A percentile compares a stretch with the other conserved stretches of the same genome.
Evolutionary conservation across 2,888 invertebrate genomes (phyloP).

Genomic region (Lobophora halterata): DNA sequence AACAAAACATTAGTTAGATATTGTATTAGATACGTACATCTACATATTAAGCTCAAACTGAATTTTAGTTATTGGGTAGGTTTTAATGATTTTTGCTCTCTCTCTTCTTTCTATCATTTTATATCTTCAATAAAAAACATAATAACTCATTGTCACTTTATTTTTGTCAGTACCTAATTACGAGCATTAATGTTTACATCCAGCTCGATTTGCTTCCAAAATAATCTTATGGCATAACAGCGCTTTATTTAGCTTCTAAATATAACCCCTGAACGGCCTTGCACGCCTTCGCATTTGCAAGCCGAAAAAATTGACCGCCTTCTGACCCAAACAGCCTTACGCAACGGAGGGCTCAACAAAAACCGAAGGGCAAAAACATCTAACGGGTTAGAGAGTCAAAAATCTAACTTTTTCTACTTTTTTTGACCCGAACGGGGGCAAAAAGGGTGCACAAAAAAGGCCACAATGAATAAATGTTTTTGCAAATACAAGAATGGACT

Average conservation of each 20-base stretch:
- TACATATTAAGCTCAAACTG: too few relatives aligned
- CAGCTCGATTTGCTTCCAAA: too few relatives aligned
- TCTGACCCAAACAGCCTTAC: constrained; percentile 45
- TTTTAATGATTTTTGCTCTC: too few relatives aligned
- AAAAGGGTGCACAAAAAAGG: constrained; percentile 62
- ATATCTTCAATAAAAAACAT: too few relatives aligned
- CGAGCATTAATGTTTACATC: too few relatives aligned
- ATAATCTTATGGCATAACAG: too few relatives aligned
- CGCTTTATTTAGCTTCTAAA: neutral
- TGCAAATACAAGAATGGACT: constrained; percentile 66
- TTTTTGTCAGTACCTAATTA: too few relatives aligned
- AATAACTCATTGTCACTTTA: too few relatives aligned
- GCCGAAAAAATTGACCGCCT: constrained; percentile 26
- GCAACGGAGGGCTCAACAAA: constrained; percentile 49
- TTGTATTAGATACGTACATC: too few relatives aligned
- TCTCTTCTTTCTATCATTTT: too few relatives aligned
- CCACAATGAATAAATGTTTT: constrained; percentile 69
- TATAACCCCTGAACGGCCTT: constrained; percentile 14
- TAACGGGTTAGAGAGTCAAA: constrained; percentile 63
- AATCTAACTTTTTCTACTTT: constrained; percentile 53
- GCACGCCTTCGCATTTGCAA: constrained; percentile 15
- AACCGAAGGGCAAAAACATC: constrained; percentile 60
- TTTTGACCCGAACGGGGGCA: constrained; percentile 61
- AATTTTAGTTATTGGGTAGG: too few relatives aligned
- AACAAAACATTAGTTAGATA: too few relatives aligned